Evolutionary conservation across 2,888 invertebrate genomes (phyloP).

Genomic region (Apodemia duryi): DNA sequence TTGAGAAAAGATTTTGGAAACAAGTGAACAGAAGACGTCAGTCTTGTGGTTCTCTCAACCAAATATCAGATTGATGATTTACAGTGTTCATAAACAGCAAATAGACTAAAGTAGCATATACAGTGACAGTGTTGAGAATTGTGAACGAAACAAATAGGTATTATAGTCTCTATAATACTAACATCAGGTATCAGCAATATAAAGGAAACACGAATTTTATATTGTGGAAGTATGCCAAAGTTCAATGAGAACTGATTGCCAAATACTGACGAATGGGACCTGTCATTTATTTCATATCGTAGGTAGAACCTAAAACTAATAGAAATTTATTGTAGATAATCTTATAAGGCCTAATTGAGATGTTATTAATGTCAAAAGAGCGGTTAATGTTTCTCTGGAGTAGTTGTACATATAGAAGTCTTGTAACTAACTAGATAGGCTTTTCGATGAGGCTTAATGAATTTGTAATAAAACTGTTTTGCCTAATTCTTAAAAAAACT

Average conservation of each 20-base stretch:
- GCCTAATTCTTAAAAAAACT: constrained; percentile 45
- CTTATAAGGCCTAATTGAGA: constrained; percentile 35
- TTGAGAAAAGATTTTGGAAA: constrained; percentile 89
- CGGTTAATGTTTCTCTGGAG: constrained; percentile 51
- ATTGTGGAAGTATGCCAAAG: constrained; percentile 47
- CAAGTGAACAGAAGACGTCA: constrained; percentile 86
- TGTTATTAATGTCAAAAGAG: constrained; percentile 36
- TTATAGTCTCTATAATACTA: neutral
- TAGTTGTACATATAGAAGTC: constrained; percentile 45
- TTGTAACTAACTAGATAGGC: constrained; percentile 27
- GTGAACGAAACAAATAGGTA: constrained; percentile 17
- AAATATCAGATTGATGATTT: constrained; percentile 46
- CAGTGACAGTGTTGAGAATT: constrained; percentile 29
- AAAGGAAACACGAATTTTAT: constrained; percentile 4
- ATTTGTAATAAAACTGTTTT: constrained; percentile 43
- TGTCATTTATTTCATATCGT: constrained; percentile 70
- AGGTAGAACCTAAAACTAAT: constrained; percentile 42
- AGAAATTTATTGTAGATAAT: constrained; percentile 32
- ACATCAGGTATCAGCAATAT: constrained; percentile 3
- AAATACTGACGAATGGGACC: constrained; percentile 65
- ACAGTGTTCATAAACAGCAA: constrained; percentile 33
- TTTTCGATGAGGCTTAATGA: constrained; percentile 48
- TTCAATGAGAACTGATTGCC: constrained; percentile 53
- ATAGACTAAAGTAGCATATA: constrained; percentile 21
- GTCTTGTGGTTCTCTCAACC: constrained; percentile 72